Conservation (phyloP, 2,113 vertebrate species). For the Todiramphus saurophagus region DNA sequence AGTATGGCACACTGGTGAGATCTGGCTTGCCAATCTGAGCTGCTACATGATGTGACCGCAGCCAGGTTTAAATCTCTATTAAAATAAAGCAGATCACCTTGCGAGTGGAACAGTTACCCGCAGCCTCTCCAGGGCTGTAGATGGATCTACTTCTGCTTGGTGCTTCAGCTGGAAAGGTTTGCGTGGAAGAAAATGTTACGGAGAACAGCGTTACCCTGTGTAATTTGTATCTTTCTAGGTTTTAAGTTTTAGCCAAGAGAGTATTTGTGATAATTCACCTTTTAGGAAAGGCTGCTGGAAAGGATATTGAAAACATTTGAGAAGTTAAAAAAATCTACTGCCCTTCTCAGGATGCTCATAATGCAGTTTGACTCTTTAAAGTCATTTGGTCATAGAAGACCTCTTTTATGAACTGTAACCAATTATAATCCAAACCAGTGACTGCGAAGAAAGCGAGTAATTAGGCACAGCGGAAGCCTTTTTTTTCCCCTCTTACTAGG, state of each 20-base stretch:
- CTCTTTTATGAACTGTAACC: not conserved
- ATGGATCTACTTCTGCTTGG: not conserved
- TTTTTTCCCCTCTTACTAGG: not conserved
- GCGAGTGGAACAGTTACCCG: fast-evolving
- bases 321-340: not conserved
- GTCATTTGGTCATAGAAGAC: not conserved
- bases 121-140: not conserved
- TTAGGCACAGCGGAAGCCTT: not conserved
- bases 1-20: not conserved
- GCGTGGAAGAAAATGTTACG: not conserved
- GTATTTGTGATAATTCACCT: not conserved
- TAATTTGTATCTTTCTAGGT: not conserved
- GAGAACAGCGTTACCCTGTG: not conserved
- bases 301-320: not conserved
- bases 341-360: not conserved
- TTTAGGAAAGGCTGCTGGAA: not conserved
- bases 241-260: not conserved
- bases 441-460: not conserved
- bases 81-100: not conserved
- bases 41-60: fast-evolving
- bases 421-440: not conserved
- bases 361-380: not conserved
- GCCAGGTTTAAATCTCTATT: not conserved
- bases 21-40: not conserved
- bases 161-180: not conserved